Evolutionary conservation across 2,113 vertebrate species (phyloP).

Genomic region (Pipa parva): DNA sequence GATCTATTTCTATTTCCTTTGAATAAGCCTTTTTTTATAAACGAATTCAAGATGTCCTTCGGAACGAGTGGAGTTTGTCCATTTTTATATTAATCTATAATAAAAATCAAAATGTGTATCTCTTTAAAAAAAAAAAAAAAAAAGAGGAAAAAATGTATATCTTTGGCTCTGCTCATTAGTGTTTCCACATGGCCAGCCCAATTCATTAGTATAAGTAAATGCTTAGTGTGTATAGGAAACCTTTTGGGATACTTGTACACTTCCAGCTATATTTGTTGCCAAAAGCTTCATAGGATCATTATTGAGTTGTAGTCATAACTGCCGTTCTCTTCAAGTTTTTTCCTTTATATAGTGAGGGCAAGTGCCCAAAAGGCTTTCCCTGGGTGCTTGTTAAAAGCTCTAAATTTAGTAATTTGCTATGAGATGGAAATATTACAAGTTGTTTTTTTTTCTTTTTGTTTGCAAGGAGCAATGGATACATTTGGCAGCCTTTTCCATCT

Average conservation of each 20-base stretch:
- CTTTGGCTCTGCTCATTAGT: background rate
- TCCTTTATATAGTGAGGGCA: conserved; percentile 18
- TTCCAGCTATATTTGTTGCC: conserved; percentile 1
- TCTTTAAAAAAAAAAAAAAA: background rate
- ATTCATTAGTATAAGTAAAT: background rate
- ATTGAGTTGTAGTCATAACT: conserved; percentile 2
- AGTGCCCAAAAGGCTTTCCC: conserved; percentile 44
- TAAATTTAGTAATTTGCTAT: conserved; percentile 56
- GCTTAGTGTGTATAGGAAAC: background rate
- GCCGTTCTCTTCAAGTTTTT: background rate
- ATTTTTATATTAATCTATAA: background rate
- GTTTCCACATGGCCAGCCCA: background rate
- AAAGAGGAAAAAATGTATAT: background rate
- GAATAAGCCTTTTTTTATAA: too few species aligned
- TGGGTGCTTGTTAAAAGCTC: conserved; percentile 47
- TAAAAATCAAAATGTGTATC: background rate
- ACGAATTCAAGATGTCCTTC: too few species aligned
- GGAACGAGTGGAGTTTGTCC: background rate
- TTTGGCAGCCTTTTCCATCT: conserved; percentile 80
- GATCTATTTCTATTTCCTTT: too few species aligned
- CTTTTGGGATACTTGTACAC: background rate
- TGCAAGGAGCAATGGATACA: conserved; percentile 60
- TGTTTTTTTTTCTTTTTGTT: conserved; percentile 50
- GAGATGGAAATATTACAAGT: conserved; percentile 68
- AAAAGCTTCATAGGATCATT: conserved; percentile 4